These are phyloP conservation scores for Ibidorhyncha struthersii DNA, from an alignment of 2,113 vertebrate genomes.

Conservation along the genomic window DNA sequence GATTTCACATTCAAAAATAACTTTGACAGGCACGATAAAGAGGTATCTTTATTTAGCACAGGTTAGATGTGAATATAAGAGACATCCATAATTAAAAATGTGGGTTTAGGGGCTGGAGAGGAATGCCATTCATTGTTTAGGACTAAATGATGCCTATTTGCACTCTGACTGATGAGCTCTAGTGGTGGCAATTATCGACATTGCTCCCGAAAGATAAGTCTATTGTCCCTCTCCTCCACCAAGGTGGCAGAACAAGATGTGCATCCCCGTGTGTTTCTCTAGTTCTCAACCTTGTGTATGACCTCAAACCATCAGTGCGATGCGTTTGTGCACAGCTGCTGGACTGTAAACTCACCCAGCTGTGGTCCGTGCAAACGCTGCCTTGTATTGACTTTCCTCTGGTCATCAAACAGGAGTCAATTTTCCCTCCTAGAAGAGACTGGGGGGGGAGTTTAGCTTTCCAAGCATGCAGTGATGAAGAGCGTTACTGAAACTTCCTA, in stretches of 20 bases:
- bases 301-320: not conserved
- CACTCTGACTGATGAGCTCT: not conserved
- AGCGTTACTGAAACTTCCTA: not conserved
- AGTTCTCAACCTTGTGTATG: not conserved
- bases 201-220: not conserved
- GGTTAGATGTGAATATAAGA: not conserved
- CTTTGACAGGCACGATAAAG: not conserved
- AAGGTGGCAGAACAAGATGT: not conserved
- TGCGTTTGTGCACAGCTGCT: not conserved
- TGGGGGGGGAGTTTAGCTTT: not conserved
- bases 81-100: not conserved
- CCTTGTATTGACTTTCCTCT: not conserved
- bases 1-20: not conserved
- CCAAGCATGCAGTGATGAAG: not conserved
- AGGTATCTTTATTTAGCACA: not conserved
- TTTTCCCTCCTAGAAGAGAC: not conserved
- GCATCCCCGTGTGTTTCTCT: not conserved
- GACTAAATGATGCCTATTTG: not conserved
- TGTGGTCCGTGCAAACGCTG: rapidly evolving
- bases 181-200: rapidly evolving
- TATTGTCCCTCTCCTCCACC: not conserved
- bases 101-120: not conserved
- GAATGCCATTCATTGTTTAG: not conserved
- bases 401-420: rapidly evolving
- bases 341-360: not conserved